These are phyloP conservation scores for Saccostrea cuccullata DNA, from an alignment of 1,140 invertebrate genomes.

Conservation along the genomic window DNA sequence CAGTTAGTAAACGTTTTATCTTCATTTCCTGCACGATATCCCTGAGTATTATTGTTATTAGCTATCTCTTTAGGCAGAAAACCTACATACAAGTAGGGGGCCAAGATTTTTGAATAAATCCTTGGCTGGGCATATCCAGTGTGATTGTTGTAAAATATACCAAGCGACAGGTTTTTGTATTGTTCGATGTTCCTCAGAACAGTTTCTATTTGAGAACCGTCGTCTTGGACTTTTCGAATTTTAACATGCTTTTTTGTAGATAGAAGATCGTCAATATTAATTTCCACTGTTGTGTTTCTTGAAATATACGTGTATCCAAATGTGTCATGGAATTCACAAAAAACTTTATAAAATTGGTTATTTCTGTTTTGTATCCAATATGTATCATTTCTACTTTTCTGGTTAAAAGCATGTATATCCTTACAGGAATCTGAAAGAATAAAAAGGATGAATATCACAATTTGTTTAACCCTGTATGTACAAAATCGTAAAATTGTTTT, in stretches of 20 bases:
- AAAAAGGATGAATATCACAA: too few relatives aligned
- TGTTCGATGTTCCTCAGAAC: constrained; percentile 33
- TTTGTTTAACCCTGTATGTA: too few relatives aligned
- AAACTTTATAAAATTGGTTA: too few relatives aligned
- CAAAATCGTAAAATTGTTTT: too few relatives aligned
- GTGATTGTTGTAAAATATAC: constrained; percentile 46
- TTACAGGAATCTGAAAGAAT: too few relatives aligned
- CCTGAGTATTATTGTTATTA: constrained; percentile 23
- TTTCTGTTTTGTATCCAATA: too few relatives aligned
- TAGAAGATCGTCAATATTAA: constrained; percentile 39
- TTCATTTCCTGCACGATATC: constrained; percentile 8
- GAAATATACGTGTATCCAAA: constrained; percentile 50
- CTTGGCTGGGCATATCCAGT: constrained; percentile 39
- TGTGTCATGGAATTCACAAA: constrained; percentile 10
- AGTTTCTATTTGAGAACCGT: constrained; percentile 31
- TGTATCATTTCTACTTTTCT: too few relatives aligned
- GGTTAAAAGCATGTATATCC: too few relatives aligned
- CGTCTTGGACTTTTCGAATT: neutral
- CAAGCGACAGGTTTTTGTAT: constrained; percentile 16
- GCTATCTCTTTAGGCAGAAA: constrained; percentile 42
- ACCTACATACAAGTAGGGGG: constrained; percentile 44
- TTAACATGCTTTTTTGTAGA: constrained; percentile 28
- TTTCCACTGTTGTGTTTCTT: neutral
- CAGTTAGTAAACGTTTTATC: constrained; percentile 48
- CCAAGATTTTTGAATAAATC: neutral